These are phyloP conservation scores for Mus musculus DNA, from an alignment of 2,113 vertebrate species.

Conservation along the genomic window DNA sequence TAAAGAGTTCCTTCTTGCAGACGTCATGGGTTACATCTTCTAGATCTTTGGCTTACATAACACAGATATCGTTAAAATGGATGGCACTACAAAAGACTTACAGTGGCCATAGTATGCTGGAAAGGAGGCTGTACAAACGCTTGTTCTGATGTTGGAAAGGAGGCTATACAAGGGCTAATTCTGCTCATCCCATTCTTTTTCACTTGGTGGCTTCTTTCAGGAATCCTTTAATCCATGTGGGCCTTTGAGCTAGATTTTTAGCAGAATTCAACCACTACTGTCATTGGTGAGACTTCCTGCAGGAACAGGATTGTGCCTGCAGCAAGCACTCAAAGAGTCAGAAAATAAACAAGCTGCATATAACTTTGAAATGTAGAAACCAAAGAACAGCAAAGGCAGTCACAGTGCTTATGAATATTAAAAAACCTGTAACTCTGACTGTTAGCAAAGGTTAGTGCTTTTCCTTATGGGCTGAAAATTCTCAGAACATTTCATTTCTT, in stretches of 20 bases:
- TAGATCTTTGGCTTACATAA: too few species aligned
- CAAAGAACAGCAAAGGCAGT: background rate
- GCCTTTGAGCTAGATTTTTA: background rate
- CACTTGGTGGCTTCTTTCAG: background rate
- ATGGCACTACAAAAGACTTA: too few species aligned
- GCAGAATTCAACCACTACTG: constrained; percentile 5
- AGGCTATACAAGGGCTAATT: background rate
- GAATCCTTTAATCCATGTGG: background rate
- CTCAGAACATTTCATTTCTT: background rate
- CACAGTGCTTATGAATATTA: background rate
- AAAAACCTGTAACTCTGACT: background rate
- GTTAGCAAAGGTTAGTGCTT: background rate
- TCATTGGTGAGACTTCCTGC: background rate
- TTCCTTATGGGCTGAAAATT: constrained; percentile 3
- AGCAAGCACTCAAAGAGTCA: background rate
- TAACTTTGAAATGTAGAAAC: background rate
- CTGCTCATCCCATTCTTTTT: background rate
- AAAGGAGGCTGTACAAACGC: background rate
- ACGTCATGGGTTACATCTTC: too few species aligned
- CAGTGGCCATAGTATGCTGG: background rate
- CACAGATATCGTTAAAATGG: too few species aligned
- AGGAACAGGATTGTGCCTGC: background rate
- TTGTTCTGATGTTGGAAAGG: background rate
- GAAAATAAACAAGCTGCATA: background rate
- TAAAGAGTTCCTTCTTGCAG: too few species aligned